Base-by-base conservation (phyloP, 2,797 vertebrate genomes). In the Enteromius thamalakanensis region DNA sequence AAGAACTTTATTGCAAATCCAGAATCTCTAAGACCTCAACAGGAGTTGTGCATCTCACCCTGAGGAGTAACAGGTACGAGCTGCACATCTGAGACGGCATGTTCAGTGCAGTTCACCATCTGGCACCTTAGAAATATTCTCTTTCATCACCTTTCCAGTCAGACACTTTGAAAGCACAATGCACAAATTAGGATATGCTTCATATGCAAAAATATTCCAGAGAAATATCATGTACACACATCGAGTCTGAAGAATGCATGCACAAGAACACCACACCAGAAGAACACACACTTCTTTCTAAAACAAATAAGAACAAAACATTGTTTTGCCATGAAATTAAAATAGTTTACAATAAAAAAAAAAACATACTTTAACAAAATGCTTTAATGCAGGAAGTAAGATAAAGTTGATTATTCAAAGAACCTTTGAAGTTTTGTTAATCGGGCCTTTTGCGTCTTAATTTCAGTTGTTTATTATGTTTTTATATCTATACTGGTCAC, bases 21-120 rank as follows among this genome's bases (percentile, higher is more conserved):
- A 7, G n/a, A 29, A 1, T 90, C 51, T 42, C 34, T 88, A 98
- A 1, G 96, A 95, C 80, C 96, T 75, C 93, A 94, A 97, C 91
- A 97, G 89, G 0, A 99, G 53, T 76, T 96, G 97, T 81, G 95
- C 96, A 1, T 98, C 97, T 96, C 96, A 96, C 69, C 97, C 97
- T 0, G 92, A 90, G 0, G 95, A 94, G 89, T 98, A 98, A 85
- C 96, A 96, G 17, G 84, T 86, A 0, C 15, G n/a, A 14, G 49
- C 17, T 87, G 87, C 34, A 94, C 53, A 1, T 96, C 95, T 0
- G 95, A 92, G 1, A 97, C 72, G 0, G 96, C 96, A 0, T 98
- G 97, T 85, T 97, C 96, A 94, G 97, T 96, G 70, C 96, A 96
- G 86, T 86, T 96, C 79, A 0, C 29, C 82, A 11, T 94, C 94